Percentiles rank a stretch among this genome's conserved stretches.
phyloP scores from a whole-genome alignment of 2,113 vertebrate genomes.

The Tinamus guttatus region DNA sequence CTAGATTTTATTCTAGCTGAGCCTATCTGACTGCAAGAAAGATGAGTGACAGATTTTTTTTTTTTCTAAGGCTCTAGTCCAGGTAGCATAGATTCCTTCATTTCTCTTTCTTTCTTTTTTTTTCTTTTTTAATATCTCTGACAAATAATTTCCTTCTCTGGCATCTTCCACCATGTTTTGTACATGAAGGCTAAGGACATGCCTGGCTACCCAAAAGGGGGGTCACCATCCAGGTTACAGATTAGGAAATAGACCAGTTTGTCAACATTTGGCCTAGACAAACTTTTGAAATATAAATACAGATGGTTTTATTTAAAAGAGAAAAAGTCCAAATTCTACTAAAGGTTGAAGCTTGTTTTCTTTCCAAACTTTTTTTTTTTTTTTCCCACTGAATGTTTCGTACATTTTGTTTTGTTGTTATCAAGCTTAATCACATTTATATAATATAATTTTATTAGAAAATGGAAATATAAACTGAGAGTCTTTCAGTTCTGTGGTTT shows the following conservation, averaged over 20 bases:
- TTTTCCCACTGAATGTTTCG: conserved; percentile 4
- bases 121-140: background rate
- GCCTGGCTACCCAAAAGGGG: background rate
- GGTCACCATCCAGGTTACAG: conserved; percentile 43
- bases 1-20: background rate
- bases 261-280: conserved; percentile 65
- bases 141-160: background rate
- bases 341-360: conserved; percentile 40
- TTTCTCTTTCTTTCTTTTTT: background rate
- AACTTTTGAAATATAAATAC: conserved; percentile 62
- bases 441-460: conserved; percentile 19
- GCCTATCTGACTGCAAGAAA: background rate
- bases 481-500: background rate
- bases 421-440: conserved; percentile 33
- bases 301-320: conserved; percentile 71
- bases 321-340: conserved; percentile 31
- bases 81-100: background rate
- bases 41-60: background rate
- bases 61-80: background rate
- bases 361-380: conserved; percentile 4
- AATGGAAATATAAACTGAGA: background rate
- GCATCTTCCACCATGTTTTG: background rate
- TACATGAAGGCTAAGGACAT: background rate
- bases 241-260: conserved; percentile 54
- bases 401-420: conserved; percentile 44